Percentiles rank a stretch among this genome's conserved stretches.
These are phyloP conservation scores for Eurystomus gularis DNA, from an alignment of 2,113 vertebrate species.

Conservation along the genomic window DNA sequence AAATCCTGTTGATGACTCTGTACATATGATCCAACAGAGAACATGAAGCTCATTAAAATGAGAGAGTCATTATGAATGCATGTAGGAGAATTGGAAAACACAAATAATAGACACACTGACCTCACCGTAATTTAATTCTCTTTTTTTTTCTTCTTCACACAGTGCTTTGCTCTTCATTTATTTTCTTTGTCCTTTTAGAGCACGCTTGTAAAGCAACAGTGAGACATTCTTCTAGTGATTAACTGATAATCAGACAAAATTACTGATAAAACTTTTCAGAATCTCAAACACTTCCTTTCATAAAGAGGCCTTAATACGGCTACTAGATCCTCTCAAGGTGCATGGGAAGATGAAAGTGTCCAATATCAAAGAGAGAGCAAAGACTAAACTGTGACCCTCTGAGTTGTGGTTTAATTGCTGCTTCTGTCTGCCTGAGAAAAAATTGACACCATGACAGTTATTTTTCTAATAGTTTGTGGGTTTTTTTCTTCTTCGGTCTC, in stretches of 20 bases:
- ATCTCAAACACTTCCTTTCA: neutral
- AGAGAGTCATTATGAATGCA: accelerated
- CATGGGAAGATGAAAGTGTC: neutral
- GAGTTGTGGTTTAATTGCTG: neutral
- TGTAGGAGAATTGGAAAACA: neutral
- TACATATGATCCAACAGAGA: neutral
- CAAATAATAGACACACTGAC: neutral
- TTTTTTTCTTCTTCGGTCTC: neutral
- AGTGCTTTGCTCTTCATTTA: neutral
- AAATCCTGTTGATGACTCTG: accelerated
- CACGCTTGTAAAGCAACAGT: neutral
- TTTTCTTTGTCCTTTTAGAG: neutral
- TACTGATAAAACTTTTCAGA: neutral
- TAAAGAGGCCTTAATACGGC: neutral
- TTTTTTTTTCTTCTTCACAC: neutral
- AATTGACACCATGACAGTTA: neutral
- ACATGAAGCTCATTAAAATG: neutral
- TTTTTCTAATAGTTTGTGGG: neutral
- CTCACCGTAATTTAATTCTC: neutral
- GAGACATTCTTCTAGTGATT: neutral
- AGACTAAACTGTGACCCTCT: neutral
- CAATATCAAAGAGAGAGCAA: neutral
- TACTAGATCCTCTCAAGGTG: neutral
- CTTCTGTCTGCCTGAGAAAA: neutral
- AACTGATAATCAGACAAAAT: neutral